Base-by-base conservation (phyloP, 2,113 vertebrate species). In the Corythornis vintsioides region DNA sequence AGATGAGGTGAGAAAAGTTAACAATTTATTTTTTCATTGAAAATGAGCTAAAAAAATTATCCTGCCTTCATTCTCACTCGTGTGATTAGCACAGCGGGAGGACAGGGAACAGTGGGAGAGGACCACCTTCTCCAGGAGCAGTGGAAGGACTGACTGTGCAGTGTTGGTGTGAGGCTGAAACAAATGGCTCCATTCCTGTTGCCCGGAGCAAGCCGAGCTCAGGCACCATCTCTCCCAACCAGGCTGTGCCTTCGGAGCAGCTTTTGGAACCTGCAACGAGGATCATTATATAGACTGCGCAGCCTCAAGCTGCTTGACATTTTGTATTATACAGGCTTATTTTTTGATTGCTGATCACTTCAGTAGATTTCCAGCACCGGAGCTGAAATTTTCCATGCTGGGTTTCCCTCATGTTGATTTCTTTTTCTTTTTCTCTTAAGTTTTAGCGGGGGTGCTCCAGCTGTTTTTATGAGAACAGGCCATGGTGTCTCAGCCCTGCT, bases 301-400 rank as follows among this genome's bases (percentile, higher is more conserved):
- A 81, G 89, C 92, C 93, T 88, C 40, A 0, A 81, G 90, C 89
- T 53, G 70, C 90, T 60, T 94, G 89, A 64, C 81, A 48, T 93
- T 78, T 75, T 52, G 61, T 64, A 6, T 71, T 64, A 43, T 35
- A 16, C 84, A 35, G 89, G 42, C 83, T 92, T 79, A 48, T 26
- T 81, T 70, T 70, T 85, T 6, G 1, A 78, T 87, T 80, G 45
- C 93, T 93, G 65, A 84, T 92, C 91, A 71, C 87, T 93, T 89
- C 86, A 86, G 93, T 93, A 90, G 86, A 76, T 81, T 84, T 78
- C 89, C 71, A 82, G 1, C 70, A 9, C 84, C 28, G 43, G 79
- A 16, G 78, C 87, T 69, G 65, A 67, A 69, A 93, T 96, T 95
- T 89, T 89, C 93, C 87, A 89, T 82, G 94, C 94, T 96, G 95